A percentile compares a stretch with the other conserved stretches of the same genome.
Conservation (phyloP, 2,113 vertebrate species). For the Vidua chalybeata region DNA sequence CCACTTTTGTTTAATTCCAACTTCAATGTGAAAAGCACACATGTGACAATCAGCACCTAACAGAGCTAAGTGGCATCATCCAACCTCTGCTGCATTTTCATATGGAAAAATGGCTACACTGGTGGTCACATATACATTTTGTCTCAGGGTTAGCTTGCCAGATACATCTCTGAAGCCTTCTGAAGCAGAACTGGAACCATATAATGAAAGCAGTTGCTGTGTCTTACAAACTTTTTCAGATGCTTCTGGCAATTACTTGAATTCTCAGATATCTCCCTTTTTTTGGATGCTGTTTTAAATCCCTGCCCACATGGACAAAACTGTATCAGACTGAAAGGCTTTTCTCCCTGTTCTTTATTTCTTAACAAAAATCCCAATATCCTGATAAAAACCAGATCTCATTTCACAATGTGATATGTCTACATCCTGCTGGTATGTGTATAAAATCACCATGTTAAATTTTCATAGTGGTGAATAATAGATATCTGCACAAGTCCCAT, state of each 20-base stretch:
- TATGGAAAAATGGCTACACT: background rate
- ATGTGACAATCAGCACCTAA: background rate
- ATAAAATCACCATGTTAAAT: background rate
- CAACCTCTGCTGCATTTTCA: background rate
- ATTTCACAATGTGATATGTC: background rate
- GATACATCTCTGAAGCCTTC: background rate
- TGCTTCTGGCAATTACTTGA: background rate
- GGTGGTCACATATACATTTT: background rate
- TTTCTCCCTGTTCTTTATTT: background rate
- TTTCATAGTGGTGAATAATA: background rate
- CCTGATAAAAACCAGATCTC: background rate
- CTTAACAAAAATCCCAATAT: background rate
- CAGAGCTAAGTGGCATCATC: background rate
- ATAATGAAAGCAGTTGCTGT: background rate
- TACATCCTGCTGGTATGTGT: background rate
- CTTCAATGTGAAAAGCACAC: background rate
- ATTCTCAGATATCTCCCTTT: background rate
- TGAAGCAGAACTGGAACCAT: background rate
- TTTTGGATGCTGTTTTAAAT: background rate
- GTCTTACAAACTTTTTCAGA: background rate
- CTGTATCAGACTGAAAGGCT: background rate
- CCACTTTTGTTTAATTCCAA: background rate
- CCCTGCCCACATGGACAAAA: background rate
- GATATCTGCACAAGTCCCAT: background rate
- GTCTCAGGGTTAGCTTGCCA: background rate